phyloP scores from a whole-genome alignment of 2,797 vertebrate genomes.

The Micropoecilia bifurca region DNA sequence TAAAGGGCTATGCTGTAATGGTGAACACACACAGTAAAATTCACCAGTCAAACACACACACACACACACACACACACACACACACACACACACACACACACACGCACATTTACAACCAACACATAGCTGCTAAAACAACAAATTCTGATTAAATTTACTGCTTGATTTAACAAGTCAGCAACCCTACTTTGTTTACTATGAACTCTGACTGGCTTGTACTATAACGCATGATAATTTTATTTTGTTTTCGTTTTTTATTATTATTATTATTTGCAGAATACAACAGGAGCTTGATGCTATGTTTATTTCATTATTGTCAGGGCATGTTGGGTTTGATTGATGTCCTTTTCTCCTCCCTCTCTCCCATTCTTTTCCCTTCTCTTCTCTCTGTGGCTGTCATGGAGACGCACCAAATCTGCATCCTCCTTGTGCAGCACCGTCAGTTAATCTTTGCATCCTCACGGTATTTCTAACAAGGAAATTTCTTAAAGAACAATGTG shows the following conservation, averaged over 20 bases:
- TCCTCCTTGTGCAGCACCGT: constrained; percentile 71
- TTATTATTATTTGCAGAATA: constrained; percentile 47
- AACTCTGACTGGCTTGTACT: constrained; percentile 61
- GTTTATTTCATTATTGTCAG: constrained; percentile 70
- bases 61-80: constrained; percentile 20
- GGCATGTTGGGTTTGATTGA: constrained; percentile 76
- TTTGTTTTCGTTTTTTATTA: constrained; percentile 21
- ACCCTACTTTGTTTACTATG: constrained; percentile 55
- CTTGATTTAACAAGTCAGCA: constrained; percentile 64
- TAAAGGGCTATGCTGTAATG: constrained; percentile 80
- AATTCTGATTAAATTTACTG: constrained; percentile 50
- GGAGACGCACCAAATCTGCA: constrained; percentile 68
- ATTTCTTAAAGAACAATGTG: constrained; percentile 79
- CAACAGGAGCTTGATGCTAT: constrained; percentile 40
- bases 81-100: constrained; percentile 26
- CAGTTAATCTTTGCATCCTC: constrained; percentile 77
- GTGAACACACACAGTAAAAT: constrained; percentile 57
- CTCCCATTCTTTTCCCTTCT: constrained; percentile 29
- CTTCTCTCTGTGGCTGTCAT: constrained; percentile 69
- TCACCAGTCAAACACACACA: constrained; percentile 1
- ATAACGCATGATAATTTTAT: constrained; percentile 64
- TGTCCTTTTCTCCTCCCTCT: constrained; percentile 60
- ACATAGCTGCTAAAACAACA: constrained; percentile 68
- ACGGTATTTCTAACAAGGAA: constrained; percentile 74
- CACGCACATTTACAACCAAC: constrained; percentile 37